These are phyloP conservation scores for Arge pagana DNA, from an alignment of 2,888 invertebrate species.

Conservation along the genomic window DNA sequence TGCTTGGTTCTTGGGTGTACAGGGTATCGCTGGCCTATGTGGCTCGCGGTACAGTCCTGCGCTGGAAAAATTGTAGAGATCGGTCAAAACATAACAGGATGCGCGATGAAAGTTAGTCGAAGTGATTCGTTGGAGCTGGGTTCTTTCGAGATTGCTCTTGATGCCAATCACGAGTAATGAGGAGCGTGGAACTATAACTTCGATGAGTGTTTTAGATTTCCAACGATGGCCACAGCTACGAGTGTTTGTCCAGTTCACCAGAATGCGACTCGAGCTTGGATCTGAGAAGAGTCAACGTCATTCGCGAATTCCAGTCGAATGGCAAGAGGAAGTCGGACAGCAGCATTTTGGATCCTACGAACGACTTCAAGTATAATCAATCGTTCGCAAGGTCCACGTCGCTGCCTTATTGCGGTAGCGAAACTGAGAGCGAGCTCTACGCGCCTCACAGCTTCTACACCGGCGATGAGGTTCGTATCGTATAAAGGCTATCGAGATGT, in stretches of 20 bases:
- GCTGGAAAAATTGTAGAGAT: no score
- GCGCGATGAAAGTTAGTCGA: not conserved
- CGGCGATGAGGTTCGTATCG: constrained; percentile 60
- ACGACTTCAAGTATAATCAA: constrained; percentile 67
- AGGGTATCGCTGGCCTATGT: no score
- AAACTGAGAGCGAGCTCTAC: constrained; percentile 82
- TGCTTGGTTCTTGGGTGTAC: no score
- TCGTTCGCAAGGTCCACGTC: constrained; percentile 68
- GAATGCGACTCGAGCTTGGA: constrained; percentile 68
- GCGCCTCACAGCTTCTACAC: constrained; percentile 80
- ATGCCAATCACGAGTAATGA: no score
- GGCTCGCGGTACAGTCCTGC: no score
- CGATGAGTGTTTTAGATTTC: constrained; percentile 42
- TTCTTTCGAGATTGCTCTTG: not conserved
- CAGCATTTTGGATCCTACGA: constrained; percentile 60
- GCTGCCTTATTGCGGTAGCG: constrained; percentile 81
- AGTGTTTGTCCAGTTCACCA: constrained; percentile 70
- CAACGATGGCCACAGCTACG: constrained; percentile 66
- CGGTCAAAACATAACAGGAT: no score
- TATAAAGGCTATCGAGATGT: not conserved
- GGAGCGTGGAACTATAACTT: no score
- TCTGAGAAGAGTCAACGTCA: constrained; percentile 50
- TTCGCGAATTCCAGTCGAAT: constrained; percentile 49
- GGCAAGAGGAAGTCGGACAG: constrained; percentile 61
- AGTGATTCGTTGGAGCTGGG: not conserved